Evolutionary conservation across 2,888 invertebrate genomes (phyloP), one percentile per base, ranked within the genome.

Genomic region (Cancer borealis): DNA sequence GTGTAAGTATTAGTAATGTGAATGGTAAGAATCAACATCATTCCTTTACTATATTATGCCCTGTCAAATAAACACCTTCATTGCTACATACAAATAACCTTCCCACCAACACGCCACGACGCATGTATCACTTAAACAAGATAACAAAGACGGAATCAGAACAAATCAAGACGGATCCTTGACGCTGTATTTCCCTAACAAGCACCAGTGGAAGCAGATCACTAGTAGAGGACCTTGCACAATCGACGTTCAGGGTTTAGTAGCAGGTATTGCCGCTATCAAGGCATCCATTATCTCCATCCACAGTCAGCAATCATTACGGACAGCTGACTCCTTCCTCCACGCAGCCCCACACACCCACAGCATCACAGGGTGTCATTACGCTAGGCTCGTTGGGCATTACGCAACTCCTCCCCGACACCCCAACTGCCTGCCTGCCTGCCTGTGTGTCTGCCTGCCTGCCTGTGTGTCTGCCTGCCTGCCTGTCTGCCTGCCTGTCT

Each of bases 1-100:
- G 91, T 91, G 91, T 90, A 54, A 6, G 90, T 49, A 54, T 90
- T 49, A 26, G 73, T 30, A 45, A 46, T 3, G 45, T 90, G 47
- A 21, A 46, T 49, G 4, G 1, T n/a, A 21, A 66, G 66, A 4
- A 66, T 21, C 66, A n/a, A 21, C 46, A 47, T 88, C 45, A 30
- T 5, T 21, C 2, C 2, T 14, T 46, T 88, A 1, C n/a, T 46
- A 88, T 4, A 88, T 88, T 10, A 47, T 46, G 0, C 79, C 2
- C 79, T 79, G 30, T 12, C 79, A 79, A 3, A 5, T 79, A 5
- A 79, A 30, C 79, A 79, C 79, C 79, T 30, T 12, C 79, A 79
- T 6, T 30, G 10, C 79, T 2, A 79, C 21, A 21, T 21, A 66
- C 14, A 8, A 6, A 79, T 30, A 26, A 30, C 30, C 30, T 79